A percentile compares a stretch with the other conserved stretches of the same genome.
Evolutionary conservation across 2,888 invertebrate genomes (phyloP).

Genomic region (Andrena haemorrhoa): DNA sequence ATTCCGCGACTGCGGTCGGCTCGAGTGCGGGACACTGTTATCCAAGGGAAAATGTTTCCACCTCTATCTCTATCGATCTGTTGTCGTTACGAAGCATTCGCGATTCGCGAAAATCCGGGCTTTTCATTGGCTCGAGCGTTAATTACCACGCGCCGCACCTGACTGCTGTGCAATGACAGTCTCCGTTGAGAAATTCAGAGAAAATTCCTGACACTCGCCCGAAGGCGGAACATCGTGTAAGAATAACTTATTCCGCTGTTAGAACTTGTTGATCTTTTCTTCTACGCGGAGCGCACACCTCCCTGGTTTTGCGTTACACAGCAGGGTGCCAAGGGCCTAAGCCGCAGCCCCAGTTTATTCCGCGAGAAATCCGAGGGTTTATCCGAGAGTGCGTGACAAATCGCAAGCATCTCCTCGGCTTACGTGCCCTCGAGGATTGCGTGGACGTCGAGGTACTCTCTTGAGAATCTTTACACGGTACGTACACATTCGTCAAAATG

Average conservation of each 20-base stretch:
- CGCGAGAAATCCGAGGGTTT: slow-evolving; percentile 26
- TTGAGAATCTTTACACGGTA: not conserved
- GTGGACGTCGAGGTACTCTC: slow-evolving; percentile 1
- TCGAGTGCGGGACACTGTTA: slow-evolving; percentile 44
- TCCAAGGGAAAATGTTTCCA: slow-evolving; percentile 40
- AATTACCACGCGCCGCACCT: slow-evolving; percentile 10
- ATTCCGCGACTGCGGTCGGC: slow-evolving; percentile 32
- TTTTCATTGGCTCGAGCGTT: slow-evolving; percentile 26
- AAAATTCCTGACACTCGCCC: not conserved
- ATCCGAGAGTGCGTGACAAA: slow-evolving; percentile 39
- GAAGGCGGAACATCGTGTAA: not conserved
- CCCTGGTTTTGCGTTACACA: slow-evolving; percentile 28
- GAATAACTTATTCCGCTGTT: not conserved
- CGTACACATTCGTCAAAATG: slow-evolving; percentile 8
- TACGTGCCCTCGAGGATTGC: slow-evolving; percentile 19
- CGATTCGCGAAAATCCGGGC: not conserved
- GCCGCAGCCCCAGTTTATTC: slow-evolving; percentile 24
- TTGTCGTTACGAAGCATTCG: not conserved
- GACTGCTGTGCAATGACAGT: not conserved
- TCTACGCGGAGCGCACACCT: not conserved
- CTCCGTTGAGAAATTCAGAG: slow-evolving; percentile 23
- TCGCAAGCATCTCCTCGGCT: slow-evolving; percentile 31
- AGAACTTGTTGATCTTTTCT: not conserved
- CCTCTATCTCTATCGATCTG: slow-evolving; percentile 37
- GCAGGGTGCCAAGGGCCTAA: slow-evolving; percentile 20